Conservation (phyloP, 2,797 vertebrate genomes). For the Stomatorhinus walkeri region DNA sequence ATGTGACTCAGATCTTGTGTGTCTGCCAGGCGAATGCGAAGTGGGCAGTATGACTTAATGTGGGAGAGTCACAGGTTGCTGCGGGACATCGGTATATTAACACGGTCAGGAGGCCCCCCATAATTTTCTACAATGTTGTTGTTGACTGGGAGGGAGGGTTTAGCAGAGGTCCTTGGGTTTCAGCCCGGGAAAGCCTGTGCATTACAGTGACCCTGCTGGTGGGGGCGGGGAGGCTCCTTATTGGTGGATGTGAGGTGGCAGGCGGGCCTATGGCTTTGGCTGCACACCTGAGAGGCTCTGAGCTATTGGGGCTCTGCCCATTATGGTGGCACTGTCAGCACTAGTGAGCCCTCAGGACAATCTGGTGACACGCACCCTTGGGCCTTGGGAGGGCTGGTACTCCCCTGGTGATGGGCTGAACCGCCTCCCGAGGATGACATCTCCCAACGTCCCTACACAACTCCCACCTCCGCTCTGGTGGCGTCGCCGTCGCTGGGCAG, state of each 20-base stretch:
- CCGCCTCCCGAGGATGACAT: slow-evolving; percentile 36
- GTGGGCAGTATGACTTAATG: not conserved
- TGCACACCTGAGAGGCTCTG: not conserved
- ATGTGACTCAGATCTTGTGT: not conserved
- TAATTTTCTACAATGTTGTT: not conserved
- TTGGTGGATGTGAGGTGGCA: not conserved
- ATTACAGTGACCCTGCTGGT: not conserved
- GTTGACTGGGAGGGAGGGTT: not conserved
- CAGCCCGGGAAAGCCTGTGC: not conserved
- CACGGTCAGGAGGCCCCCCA: not conserved
- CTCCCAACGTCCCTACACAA: slow-evolving; percentile 36
- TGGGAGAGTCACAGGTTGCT: not conserved
- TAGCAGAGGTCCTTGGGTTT: not conserved
- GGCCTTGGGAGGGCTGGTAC: not conserved
- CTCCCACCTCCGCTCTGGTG: slow-evolving; percentile 26
- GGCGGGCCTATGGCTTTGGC: not conserved
- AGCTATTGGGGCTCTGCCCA: not conserved
- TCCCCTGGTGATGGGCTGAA: slow-evolving; percentile 33
- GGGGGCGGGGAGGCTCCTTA: not conserved
- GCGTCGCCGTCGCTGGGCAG: not conserved
- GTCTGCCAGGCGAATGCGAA: not conserved
- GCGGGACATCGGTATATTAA: not conserved
- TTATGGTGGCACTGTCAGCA: not conserved
- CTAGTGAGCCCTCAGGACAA: not conserved
- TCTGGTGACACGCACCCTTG: not conserved